Percentiles rank a stretch among this genome's conserved stretches.
phyloP scores from a whole-genome alignment of 2,113 vertebrate genomes.

The Heliornis fulica region DNA sequence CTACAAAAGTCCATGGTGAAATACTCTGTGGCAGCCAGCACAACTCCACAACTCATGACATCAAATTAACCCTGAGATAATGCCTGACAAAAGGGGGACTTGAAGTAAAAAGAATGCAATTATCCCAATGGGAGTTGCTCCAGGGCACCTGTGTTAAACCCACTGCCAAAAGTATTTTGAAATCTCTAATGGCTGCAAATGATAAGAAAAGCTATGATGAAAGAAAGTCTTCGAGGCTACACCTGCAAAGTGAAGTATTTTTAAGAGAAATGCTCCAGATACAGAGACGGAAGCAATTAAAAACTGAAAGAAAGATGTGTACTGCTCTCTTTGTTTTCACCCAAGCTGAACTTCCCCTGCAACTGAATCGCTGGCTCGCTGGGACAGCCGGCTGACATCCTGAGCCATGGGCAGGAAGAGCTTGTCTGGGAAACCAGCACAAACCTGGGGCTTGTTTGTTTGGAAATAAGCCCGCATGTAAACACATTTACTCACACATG shows the following conservation, averaged over 20 bases:
- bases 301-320: background rate
- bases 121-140: constrained; percentile 10
- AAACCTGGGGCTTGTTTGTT: constrained; percentile 21
- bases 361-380: constrained; percentile 36
- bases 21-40: background rate
- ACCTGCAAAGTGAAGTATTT: constrained; percentile 44
- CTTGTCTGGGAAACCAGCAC: constrained; percentile 53
- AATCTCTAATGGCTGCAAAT: background rate
- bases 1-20: background rate
- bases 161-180: constrained; percentile 37
- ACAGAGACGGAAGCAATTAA: constrained; percentile 39
- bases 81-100: background rate
- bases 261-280: constrained; percentile 27
- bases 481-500: background rate
- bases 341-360: constrained; percentile 63
- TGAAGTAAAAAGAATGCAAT: background rate
- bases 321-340: constrained; percentile 58
- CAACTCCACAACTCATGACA: background rate
- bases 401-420: constrained; percentile 44
- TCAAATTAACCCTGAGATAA: background rate
- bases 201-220: constrained; percentile 30
- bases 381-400: constrained; percentile 55
- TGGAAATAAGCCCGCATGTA: background rate
- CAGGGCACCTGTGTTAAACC: constrained; percentile 17
- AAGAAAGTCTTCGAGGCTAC: constrained; percentile 35